Evolutionary conservation across 2,113 vertebrate genomes (phyloP), one percentile per base, ranked within the genome.

Genomic region (Platichthys flesus): DNA sequence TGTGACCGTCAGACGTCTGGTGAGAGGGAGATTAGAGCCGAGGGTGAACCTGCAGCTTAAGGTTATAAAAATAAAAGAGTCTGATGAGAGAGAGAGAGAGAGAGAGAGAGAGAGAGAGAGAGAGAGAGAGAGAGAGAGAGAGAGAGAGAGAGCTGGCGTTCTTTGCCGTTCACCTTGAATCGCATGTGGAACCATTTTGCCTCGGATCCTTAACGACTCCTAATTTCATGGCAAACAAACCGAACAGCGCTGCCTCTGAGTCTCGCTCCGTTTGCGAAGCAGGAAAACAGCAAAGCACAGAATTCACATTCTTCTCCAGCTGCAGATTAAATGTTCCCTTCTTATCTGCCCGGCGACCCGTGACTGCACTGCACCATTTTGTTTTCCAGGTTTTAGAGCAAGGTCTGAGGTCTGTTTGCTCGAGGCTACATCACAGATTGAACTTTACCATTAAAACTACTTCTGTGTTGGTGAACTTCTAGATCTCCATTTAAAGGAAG

Each of bases 191-290:
- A 92, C 68, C 59, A 45, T 83, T 92, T 86, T 67, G 24, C 23
- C 3, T 21, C 0, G 69, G 12, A 42, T 10, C 71, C 54, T 49
- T 89, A 90, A 91, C 80, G 74, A 81, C 84, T n/a, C 51, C 74
- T 87, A 88, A 90, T 92, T 89, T 90, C 87, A 92, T 26, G 85
- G 87, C 74, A 88, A 87, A 89, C 83, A 80, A 84, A 88, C 76
- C 42, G 66, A 78, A 89, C 87, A 85, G 82, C 31, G 83, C 63
- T 79, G 70, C 81, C 84, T 81, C 88, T 57, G 81, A 89, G 79
- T 81, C 75, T 57, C 49, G 71, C 79, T 71, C 70, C 71, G 68
- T 87, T 90, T 80, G 69, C 10, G 51, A 70, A 64, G 78, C 56
- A 42, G 40, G 13, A 13, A 42, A 42, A 0, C 28, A 28, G 61